These are phyloP conservation scores for Salticus scenicus DNA, from an alignment of 2,888 invertebrate genomes.

Conservation along the genomic window DNA sequence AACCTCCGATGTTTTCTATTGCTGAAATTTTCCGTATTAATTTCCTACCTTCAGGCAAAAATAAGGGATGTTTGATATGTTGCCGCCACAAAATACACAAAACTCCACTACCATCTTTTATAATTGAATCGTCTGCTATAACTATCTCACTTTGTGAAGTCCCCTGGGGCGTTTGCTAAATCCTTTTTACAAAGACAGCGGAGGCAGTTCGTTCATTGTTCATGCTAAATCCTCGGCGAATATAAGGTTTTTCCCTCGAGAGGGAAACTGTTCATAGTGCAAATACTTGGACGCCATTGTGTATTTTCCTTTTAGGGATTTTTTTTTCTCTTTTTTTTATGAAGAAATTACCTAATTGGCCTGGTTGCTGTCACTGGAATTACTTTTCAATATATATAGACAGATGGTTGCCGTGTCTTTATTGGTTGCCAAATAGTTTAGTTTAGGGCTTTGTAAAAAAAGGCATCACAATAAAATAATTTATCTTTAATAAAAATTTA, in stretches of 20 bases:
- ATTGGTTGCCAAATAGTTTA: neutral
- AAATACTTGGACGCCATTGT: neutral
- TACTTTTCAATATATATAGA: slow-evolving; percentile 15
- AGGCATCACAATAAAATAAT: too few relatives aligned
- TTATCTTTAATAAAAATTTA: too few relatives aligned
- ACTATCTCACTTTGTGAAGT: neutral
- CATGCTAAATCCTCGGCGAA: neutral
- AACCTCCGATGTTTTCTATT: too few relatives aligned
- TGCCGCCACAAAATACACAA: too few relatives aligned
- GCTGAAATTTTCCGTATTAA: too few relatives aligned
- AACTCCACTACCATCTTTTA: neutral
- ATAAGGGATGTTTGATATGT: too few relatives aligned
- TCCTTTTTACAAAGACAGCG: neutral
- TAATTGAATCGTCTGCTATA: neutral
- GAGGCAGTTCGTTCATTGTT: neutral
- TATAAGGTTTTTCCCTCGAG: neutral
- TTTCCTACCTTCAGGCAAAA: too few relatives aligned
- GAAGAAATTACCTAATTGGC: slow-evolving; percentile 13
- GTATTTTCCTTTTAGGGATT: neutral
- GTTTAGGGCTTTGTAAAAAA: neutral
- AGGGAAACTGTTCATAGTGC: neutral
- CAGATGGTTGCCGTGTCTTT: slow-evolving; percentile 2
- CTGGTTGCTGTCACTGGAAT: neutral
- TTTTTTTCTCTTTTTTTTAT: neutral
- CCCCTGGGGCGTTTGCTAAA: neutral